Evolutionary conservation across 2,113 vertebrate genomes (phyloP).

Genomic region (Phaethornis superciliosus): DNA sequence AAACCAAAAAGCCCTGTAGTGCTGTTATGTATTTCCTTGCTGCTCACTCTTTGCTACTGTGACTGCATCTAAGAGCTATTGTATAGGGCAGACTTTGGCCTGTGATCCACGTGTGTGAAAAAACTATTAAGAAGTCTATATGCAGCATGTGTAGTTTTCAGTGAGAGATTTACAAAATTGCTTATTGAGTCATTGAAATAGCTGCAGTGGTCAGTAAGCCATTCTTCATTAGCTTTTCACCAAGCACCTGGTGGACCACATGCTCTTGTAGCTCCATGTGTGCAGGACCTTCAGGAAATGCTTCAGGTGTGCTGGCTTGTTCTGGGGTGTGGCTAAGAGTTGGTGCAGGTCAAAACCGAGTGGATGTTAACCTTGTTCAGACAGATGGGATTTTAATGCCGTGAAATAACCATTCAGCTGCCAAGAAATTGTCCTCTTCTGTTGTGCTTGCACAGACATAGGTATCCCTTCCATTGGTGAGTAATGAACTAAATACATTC

Average conservation of each 20-base stretch:
- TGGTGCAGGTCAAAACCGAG: background rate
- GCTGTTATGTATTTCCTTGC: background rate
- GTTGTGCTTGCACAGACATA: background rate
- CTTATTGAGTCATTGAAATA: background rate
- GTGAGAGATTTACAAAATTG: background rate
- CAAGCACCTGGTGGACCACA: background rate
- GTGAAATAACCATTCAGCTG: background rate
- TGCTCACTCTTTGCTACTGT: background rate
- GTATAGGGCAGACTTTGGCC: background rate
- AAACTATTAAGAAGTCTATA: background rate
- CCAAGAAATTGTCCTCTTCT: background rate
- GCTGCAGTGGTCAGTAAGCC: background rate
- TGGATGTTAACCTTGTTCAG: rapidly evolving
- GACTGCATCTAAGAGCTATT: background rate
- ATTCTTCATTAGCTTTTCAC: background rate
- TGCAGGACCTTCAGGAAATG: background rate
- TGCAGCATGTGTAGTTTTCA: background rate
- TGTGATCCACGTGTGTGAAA: background rate
- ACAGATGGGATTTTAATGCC: background rate
- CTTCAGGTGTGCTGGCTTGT: background rate
- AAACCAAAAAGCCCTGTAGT: background rate
- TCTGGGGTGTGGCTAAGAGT: background rate
- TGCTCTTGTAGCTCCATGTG: background rate
- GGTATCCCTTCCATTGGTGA: background rate
- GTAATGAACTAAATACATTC: background rate